Conservation (phyloP, 2,113 vertebrate species). For the Empidonax traillii region DNA sequence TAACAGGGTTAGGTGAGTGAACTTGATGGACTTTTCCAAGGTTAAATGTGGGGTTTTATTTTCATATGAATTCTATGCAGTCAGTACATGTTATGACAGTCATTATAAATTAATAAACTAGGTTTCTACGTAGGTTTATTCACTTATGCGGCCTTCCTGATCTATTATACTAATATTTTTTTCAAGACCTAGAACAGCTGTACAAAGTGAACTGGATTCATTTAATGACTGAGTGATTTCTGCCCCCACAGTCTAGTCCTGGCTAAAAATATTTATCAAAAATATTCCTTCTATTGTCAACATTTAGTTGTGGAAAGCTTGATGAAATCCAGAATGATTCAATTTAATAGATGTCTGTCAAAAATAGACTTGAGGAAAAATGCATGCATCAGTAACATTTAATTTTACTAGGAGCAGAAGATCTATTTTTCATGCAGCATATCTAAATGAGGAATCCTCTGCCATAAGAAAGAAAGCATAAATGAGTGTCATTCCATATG, state of each 20-base stretch:
- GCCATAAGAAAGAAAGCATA: not conserved
- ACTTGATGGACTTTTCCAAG: not conserved
- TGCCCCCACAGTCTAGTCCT: not conserved
- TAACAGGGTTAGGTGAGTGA: not conserved
- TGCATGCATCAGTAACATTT: constrained; percentile 29
- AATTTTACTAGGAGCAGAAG: constrained; percentile 30
- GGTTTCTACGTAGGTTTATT: not conserved
- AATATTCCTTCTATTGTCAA: not conserved
- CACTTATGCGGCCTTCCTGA: not conserved
- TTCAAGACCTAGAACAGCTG: not conserved
- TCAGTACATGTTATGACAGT: not conserved
- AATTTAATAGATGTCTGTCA: constrained; percentile 32
- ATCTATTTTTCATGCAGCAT: constrained; percentile 18
- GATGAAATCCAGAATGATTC: not conserved
- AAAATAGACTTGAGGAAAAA: constrained; percentile 44
- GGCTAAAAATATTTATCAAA: constrained; percentile 35
- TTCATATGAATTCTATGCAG: not conserved
- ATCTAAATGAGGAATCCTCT: constrained; percentile 24
- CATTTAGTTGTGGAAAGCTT: not conserved
- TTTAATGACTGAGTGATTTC: not conserved
- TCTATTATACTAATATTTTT: not conserved
- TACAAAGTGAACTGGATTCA: not conserved
- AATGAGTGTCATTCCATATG: not conserved
- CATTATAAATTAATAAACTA: not conserved
- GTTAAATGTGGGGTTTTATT: not conserved